Conservation (phyloP, 37 sponge, comb jelly and placozoan species). For the Chondrosia reniformis region DNA sequence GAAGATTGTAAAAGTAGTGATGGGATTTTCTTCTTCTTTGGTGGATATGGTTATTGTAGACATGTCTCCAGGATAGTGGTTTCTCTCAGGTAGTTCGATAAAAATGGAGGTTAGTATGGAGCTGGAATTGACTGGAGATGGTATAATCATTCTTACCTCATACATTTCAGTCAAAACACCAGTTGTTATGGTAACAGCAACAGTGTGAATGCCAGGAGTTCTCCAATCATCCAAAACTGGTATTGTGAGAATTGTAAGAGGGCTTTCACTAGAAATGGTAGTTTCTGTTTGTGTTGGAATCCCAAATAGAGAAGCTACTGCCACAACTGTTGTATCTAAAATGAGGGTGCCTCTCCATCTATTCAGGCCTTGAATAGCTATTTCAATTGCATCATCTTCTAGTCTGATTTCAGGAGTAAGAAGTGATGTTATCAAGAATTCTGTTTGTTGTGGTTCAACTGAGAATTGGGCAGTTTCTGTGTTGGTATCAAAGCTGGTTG, state of each 20-base stretch:
- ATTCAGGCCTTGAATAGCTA: constrained; percentile 34
- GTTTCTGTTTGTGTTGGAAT: not conserved
- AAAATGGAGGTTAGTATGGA: not conserved
- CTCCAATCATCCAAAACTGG: constrained; percentile 41
- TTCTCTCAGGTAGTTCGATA: not conserved
- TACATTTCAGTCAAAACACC: not conserved
- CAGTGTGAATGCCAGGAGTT: no score
- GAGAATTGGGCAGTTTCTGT: not conserved
- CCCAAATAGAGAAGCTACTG: not conserved
- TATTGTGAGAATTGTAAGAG: constrained; percentile 8
- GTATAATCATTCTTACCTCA: not conserved
- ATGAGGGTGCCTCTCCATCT: constrained; percentile 24
- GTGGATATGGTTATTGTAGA: not conserved
- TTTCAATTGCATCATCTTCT: constrained; percentile 10
- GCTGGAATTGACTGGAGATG: not conserved
- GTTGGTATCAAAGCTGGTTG: constrained; percentile 20
- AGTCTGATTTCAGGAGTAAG: constrained; percentile 32
- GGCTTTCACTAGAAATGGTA: not conserved
- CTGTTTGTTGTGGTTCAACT: constrained; percentile 31
- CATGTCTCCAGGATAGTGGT: not conserved
- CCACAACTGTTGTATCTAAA: constrained; percentile 1
- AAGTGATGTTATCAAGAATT: constrained; percentile 16
- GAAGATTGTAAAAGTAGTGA: not conserved
- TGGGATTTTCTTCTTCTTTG: not conserved
- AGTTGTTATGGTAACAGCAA: not conserved